A percentile compares a stretch with the other conserved stretches of the same genome.
These are phyloP conservation scores for Eudasyphora cyanicolor DNA, from an alignment of 2,888 invertebrate genomes.

Conservation along the genomic window DNA sequence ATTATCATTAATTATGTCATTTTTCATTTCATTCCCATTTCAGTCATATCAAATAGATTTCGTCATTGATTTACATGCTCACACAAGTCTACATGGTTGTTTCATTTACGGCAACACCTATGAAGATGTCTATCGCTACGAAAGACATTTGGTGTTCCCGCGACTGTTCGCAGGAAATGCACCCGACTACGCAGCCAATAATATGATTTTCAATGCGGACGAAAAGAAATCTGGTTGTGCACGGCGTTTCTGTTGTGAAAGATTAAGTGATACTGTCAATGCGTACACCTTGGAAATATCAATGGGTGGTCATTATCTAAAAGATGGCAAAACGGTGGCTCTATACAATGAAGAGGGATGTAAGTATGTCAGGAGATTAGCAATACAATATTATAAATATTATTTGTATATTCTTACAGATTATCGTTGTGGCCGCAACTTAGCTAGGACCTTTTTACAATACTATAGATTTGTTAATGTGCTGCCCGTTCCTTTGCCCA, in stretches of 20 bases:
- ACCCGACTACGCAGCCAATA: slow-evolving; percentile 91
- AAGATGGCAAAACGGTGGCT: slow-evolving; percentile 85
- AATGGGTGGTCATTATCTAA: slow-evolving; percentile 91
- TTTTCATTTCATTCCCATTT: slow-evolving; percentile 37
- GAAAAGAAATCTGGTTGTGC: slow-evolving; percentile 92
- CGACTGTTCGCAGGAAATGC: slow-evolving; percentile 93
- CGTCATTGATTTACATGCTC: slow-evolving; percentile 96
- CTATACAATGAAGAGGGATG: slow-evolving; percentile 97
- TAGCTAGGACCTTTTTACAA: slow-evolving; percentile 88
- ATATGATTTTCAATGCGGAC: slow-evolving; percentile 97
- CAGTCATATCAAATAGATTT: slow-evolving; percentile 89
- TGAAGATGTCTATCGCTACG: slow-evolving; percentile 93
- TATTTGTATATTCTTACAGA: slow-evolving; percentile 81
- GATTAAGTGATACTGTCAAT: slow-evolving; percentile 89
- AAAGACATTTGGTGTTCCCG: slow-evolving; percentile 96
- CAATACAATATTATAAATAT: neutral
- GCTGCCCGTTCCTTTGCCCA: slow-evolving; percentile 81
- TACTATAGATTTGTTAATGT: slow-evolving; percentile 89
- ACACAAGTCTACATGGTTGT: slow-evolving; percentile 94
- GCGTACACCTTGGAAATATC: slow-evolving; percentile 95
- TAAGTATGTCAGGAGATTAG: slow-evolving; percentile 84
- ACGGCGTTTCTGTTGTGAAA: slow-evolving; percentile 89
- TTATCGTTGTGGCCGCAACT: slow-evolving; percentile 88
- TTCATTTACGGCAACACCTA: slow-evolving; percentile 97
- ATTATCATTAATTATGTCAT: neutral